Evolutionary conservation across 2,888 invertebrate genomes (phyloP).

Genomic region (Disparrhopalites patrizii): DNA sequence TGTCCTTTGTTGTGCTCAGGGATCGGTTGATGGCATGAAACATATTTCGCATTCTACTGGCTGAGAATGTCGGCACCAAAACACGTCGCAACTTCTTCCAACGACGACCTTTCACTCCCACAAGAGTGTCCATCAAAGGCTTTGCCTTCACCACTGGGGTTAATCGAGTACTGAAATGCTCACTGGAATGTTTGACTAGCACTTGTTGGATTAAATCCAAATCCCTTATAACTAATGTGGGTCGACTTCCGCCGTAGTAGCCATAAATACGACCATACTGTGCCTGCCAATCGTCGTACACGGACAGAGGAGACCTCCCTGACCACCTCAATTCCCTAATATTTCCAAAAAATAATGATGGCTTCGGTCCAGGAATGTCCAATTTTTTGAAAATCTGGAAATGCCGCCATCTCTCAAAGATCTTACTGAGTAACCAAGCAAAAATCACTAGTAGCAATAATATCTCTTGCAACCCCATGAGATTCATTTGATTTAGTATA

Average conservation of each 20-base stretch:
- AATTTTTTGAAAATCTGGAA: constrained; percentile 26
- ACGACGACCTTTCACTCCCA: constrained; percentile 51
- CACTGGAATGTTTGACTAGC: constrained; percentile 49
- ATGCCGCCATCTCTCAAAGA: neutral
- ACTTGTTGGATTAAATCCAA: constrained; percentile 49
- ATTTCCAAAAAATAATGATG: constrained; percentile 40
- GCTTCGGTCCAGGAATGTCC: constrained; percentile 42
- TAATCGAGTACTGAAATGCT: constrained; percentile 49
- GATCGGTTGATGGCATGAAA: constrained; percentile 52
- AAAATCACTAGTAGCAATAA: neutral
- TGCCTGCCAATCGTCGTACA: constrained; percentile 44
- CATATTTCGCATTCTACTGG: constrained; percentile 55
- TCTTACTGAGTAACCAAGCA: neutral
- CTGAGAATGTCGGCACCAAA: constrained; percentile 55
- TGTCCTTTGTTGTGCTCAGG: constrained; percentile 51
- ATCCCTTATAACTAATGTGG: constrained; percentile 47
- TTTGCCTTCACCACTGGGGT: constrained; percentile 40
- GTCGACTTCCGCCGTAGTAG: constrained; percentile 44
- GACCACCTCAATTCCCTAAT: constrained; percentile 28
- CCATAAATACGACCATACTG: constrained; percentile 47
- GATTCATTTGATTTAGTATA: neutral
- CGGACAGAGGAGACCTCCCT: constrained; percentile 35
- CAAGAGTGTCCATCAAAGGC: constrained; percentile 41
- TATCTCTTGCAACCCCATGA: neutral
- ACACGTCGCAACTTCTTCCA: constrained; percentile 57